These are phyloP conservation scores for Zeuzera pyrina DNA, from an alignment of 2,888 invertebrate species.

Conservation along the genomic window DNA sequence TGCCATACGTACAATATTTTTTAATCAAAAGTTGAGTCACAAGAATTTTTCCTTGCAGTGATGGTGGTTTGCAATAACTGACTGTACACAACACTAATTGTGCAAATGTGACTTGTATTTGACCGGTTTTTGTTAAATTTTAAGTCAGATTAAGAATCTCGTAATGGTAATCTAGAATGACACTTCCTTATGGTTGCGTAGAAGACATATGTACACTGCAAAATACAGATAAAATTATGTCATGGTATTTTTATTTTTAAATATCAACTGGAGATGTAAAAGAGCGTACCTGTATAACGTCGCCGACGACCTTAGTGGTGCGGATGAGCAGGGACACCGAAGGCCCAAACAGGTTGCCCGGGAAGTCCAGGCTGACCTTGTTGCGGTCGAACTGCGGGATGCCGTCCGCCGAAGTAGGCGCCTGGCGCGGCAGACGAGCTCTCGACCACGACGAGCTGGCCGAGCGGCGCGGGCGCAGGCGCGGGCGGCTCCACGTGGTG, in stretches of 20 bases:
- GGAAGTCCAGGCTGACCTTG: conserved; percentile 78
- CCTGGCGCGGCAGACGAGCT: conserved; percentile 14
- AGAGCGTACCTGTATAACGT: conserved; percentile 75
- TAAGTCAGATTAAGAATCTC: too few species aligned
- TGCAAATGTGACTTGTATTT: too few species aligned
- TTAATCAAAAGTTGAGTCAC: too few species aligned
- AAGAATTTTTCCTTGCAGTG: too few species aligned
- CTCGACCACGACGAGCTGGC: conserved; percentile 15
- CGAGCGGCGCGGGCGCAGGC: conserved; percentile 7
- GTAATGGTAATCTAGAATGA: too few species aligned
- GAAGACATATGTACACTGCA: too few species aligned
- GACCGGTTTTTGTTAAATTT: too few species aligned
- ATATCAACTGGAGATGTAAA: neutral
- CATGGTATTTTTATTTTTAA: neutral
- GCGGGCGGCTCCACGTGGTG: conserved; percentile 41
- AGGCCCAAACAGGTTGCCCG: conserved; percentile 76
- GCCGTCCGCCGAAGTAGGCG: conserved; percentile 59
- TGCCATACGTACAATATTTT: too few species aligned
- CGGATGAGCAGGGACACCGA: conserved; percentile 78
- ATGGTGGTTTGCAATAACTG: too few species aligned
- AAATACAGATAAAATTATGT: too few species aligned
- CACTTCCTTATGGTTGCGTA: too few species aligned
- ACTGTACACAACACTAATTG: too few species aligned
- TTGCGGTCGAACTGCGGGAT: conserved; percentile 76
- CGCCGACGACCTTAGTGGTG: conserved; percentile 77